phyloP scores from a whole-genome alignment of 1,140 invertebrate genomes.

The Ruditapes philippinarum region DNA sequence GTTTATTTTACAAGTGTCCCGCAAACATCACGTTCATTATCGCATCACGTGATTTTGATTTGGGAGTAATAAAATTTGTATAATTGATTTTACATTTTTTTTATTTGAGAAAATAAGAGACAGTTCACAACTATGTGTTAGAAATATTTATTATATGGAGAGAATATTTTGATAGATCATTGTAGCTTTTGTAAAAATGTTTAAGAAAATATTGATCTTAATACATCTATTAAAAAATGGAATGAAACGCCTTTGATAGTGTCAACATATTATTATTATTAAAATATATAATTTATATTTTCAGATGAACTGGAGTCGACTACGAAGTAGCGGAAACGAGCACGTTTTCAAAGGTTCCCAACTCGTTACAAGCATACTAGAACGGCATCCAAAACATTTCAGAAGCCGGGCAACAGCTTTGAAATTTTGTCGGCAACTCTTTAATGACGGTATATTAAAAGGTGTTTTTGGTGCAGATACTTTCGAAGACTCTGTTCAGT shows the following conservation, averaged over 20 bases:
- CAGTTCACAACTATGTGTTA: no score
- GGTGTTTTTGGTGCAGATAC: constrained; percentile 77
- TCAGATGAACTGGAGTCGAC: constrained; percentile 78
- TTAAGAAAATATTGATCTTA: no score
- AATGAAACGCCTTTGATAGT: no score
- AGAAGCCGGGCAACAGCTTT: constrained; percentile 76
- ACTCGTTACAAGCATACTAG: constrained; percentile 78
- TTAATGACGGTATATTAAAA: constrained; percentile 78
- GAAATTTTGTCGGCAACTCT: constrained; percentile 78
- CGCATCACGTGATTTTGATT: background rate
- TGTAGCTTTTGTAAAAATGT: no score
- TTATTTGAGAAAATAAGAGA: no score
- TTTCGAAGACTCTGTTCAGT: constrained; percentile 83
- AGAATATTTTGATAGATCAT: no score
- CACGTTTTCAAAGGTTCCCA: constrained; percentile 81
- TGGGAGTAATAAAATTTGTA: no score
- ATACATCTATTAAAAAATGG: no score
- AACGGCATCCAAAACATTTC: constrained; percentile 76
- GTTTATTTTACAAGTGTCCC: background rate
- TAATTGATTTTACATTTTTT: no score
- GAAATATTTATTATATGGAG: no score
- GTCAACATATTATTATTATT: no score
- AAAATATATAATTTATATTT: no score
- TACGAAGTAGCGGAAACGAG: constrained; percentile 65
- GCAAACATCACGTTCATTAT: background rate